These are phyloP conservation scores for Centrocercus urophasianus DNA, from an alignment of 2,113 vertebrate genomes.

Conservation along the genomic window DNA sequence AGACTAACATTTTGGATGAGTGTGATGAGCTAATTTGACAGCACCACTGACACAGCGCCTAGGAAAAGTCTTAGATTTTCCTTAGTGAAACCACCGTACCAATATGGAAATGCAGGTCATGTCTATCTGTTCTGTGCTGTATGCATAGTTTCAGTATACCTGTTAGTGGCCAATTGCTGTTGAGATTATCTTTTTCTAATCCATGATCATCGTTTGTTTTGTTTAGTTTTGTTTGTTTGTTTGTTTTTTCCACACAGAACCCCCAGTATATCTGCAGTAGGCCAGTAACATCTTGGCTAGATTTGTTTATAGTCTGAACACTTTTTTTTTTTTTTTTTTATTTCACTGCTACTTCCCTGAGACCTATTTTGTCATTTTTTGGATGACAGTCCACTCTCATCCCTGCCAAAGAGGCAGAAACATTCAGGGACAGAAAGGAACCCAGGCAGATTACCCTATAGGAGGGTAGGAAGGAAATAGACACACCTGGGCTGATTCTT, in stretches of 20 bases:
- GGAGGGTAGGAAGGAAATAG: not conserved
- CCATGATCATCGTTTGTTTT: no score
- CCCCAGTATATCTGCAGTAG: not conserved
- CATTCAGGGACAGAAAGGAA: not conserved
- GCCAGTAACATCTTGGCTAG: not conserved
- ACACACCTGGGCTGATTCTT: not conserved
- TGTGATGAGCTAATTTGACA: not conserved
- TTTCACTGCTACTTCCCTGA: not conserved
- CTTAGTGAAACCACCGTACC: accelerated
- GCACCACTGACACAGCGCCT: not conserved
- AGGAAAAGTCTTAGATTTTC: not conserved
- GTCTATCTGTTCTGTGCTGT: not conserved
- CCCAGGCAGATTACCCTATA: not conserved
- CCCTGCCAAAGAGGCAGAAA: not conserved
- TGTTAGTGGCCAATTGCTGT: no score
- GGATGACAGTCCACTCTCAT: not conserved
- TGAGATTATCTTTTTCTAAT: no score
- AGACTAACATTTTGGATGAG: not conserved
- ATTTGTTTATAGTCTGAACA: not conserved
- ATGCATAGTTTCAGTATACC: not conserved
- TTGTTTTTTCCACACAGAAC: not conserved
- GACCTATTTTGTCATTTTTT: not conserved
- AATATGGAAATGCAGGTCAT: not conserved
- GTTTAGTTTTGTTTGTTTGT: no score
- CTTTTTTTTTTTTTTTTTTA: not conserved